These are phyloP conservation scores for Drosophila meridiana DNA, from an alignment of 2,888 invertebrate genomes.

Conservation along the genomic window DNA sequence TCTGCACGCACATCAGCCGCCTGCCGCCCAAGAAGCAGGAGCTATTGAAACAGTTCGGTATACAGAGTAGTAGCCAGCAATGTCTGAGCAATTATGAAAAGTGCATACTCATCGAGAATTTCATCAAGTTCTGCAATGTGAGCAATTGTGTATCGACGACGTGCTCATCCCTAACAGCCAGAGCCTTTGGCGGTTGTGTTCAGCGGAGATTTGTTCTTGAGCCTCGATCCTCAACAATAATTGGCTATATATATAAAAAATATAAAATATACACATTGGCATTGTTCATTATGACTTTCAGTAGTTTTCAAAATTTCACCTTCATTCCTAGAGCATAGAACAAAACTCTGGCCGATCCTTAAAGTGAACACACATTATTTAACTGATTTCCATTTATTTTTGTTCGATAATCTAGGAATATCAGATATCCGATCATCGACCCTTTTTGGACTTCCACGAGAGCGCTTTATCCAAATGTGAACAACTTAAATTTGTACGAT, in stretches of 20 bases:
- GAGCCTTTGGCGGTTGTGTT: constrained; percentile 27
- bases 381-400: constrained; percentile 23
- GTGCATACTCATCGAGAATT: constrained; percentile 85
- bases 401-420: constrained; percentile 79
- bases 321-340: constrained; percentile 66
- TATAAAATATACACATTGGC: constrained; percentile 39
- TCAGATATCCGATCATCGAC: constrained; percentile 85
- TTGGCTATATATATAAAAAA: constrained; percentile 49
- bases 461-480: constrained; percentile 85
- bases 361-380: not conserved
- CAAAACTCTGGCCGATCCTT: constrained; percentile 67
- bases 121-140: constrained; percentile 85
- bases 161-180: constrained; percentile 23
- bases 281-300: constrained; percentile 33
- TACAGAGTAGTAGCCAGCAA: constrained; percentile 85
- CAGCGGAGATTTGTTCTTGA: constrained; percentile 74
- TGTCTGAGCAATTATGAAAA: constrained; percentile 85
- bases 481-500: constrained; percentile 85
- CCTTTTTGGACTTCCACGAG: constrained; percentile 85
- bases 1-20: constrained; percentile 84
- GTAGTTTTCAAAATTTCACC: constrained; percentile 60
- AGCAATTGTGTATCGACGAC: constrained; percentile 76
- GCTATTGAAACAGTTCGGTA: constrained; percentile 85
- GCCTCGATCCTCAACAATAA: constrained; percentile 20
- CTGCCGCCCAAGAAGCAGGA: constrained; percentile 85